Evolutionary conservation across 2,797 vertebrate genomes (phyloP), one percentile per base, ranked within the genome.

Genomic region (Semaprochilodus insignis): DNA sequence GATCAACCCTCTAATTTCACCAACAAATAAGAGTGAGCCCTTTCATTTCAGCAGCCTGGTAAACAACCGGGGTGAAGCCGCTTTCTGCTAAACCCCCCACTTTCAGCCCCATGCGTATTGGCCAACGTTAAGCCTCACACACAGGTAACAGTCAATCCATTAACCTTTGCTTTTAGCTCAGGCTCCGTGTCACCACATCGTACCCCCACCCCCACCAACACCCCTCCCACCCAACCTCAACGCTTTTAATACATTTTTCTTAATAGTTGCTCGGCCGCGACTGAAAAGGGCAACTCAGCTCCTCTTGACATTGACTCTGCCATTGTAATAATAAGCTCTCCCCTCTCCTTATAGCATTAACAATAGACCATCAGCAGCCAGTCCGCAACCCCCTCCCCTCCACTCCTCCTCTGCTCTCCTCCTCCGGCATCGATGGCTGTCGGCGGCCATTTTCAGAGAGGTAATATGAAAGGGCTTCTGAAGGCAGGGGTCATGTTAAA

Each of bases 61-160:
- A 83, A 93, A 91, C 93, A 94, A 91, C 90, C 85, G 84, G 88
- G 87, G 87, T 76, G 92, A 92, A 86, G 90, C 85, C 69, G 83
- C 76, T 48, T 74, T 25, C 95, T 94, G 21, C 23, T 44, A 7
- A 36, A 8, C 52, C 54, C 52, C 10, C 70, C 48, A 2, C 23
- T 23, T 31, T 17, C 8, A 31, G 27, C 27, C 95, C 94, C 95
- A 90, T 91, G 96, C 95, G 96, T 95, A 93, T 85, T 89, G 94
- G 31, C 87, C 90, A 92, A 91, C 93, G 93, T 95, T 95, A 96
- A 93, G 94, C 95, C 91, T 94, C 88, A 89, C 94, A 94, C 94
- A 91, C 96, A 97, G 96, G 96, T 97, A 98, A 96, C 97, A 97
- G 95, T 96, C 97, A 99, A 96, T 97, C 97, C 97, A 99, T 99